These are phyloP conservation scores for Bovichtus variegatus DNA, from an alignment of 2,797 vertebrate species.

Conservation along the genomic window DNA sequence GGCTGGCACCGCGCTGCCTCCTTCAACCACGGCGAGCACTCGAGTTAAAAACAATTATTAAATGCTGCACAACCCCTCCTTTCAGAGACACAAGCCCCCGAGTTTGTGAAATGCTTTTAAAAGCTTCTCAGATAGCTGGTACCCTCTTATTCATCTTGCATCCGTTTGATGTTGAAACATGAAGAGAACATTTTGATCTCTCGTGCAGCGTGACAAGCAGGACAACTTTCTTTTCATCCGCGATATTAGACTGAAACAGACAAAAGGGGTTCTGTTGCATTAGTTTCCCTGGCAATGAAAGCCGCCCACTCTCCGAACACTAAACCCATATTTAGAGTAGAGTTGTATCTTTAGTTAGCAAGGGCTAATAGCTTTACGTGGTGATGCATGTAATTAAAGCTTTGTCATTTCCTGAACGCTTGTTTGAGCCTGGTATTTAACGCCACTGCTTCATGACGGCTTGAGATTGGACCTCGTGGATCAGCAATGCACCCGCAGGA, in stretches of 20 bases:
- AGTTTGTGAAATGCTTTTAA: slow-evolving; percentile 34
- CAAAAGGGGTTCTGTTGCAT: slow-evolving; percentile 55
- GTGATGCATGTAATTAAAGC: slow-evolving; percentile 71
- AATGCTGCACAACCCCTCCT: slow-evolving; percentile 22
- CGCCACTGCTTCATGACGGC: slow-evolving; percentile 14
- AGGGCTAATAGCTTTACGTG: slow-evolving; percentile 57
- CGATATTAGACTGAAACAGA: slow-evolving; percentile 33
- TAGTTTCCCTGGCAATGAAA: slow-evolving; percentile 75
- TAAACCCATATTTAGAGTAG: slow-evolving; percentile 67
- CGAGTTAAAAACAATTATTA: not conserved
- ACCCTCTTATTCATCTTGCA: slow-evolving; percentile 11
- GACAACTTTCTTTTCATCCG: slow-evolving; percentile 68
- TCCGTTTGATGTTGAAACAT: slow-evolving; percentile 58
- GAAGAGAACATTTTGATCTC: slow-evolving; percentile 65
- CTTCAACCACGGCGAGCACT: not conserved
- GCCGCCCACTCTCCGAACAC: slow-evolving; percentile 36
- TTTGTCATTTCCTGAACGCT: slow-evolving; percentile 61
- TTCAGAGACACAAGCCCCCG: not conserved
- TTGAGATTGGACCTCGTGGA: slow-evolving; percentile 6
- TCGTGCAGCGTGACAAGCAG: slow-evolving; percentile 18
- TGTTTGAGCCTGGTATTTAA: slow-evolving; percentile 51
- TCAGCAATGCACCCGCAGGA: slow-evolving; percentile 53
- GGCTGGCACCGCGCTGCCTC: not conserved
- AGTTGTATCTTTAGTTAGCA: slow-evolving; percentile 58
- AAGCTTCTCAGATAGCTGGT: not conserved